Conservation (phyloP, 1,140 invertebrate species). For the Agrilus planipennis region DNA sequence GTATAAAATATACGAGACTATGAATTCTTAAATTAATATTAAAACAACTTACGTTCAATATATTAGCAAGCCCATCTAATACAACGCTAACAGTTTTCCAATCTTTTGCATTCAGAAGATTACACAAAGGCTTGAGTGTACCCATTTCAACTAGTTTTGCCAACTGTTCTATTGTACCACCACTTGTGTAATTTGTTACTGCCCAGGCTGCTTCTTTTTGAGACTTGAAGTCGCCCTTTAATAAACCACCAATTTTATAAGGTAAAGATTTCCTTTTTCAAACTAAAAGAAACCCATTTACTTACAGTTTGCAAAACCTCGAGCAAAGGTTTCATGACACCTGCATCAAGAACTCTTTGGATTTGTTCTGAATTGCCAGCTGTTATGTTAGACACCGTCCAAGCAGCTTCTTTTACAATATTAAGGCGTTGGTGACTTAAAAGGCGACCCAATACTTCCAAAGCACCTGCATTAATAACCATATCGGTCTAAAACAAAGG, state of each 20-base stretch:
- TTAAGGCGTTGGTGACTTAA: conserved; percentile 54
- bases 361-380: conserved; percentile 96
- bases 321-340: conserved; percentile 57
- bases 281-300: too few relatives aligned
- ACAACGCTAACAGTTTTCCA: conserved; percentile 70
- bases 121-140: conserved; percentile 84
- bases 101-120: conserved; percentile 81
- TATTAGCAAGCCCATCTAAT: conserved; percentile 84
- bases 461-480: conserved; percentile 69
- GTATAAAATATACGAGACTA: neutral
- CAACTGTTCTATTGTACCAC: conserved; percentile 84
- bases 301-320: conserved; percentile 71
- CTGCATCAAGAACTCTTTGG: conserved; percentile 92
- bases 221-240: conserved; percentile 91
- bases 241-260: conserved; percentile 46
- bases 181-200: conserved; percentile 96
- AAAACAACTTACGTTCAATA: conserved; percentile 41
- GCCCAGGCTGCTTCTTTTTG: conserved; percentile 99
- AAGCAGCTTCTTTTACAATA: conserved; percentile 89
- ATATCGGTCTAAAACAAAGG: too few relatives aligned
- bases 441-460: conserved; percentile 58
- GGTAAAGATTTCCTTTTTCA: conserved; percentile 3
- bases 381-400: conserved; percentile 98
- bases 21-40: conserved; percentile 4
- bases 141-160: conserved; percentile 76